Evolutionary conservation across 2,888 invertebrate species (phyloP).

Genomic region (Aporophyla nigra): DNA sequence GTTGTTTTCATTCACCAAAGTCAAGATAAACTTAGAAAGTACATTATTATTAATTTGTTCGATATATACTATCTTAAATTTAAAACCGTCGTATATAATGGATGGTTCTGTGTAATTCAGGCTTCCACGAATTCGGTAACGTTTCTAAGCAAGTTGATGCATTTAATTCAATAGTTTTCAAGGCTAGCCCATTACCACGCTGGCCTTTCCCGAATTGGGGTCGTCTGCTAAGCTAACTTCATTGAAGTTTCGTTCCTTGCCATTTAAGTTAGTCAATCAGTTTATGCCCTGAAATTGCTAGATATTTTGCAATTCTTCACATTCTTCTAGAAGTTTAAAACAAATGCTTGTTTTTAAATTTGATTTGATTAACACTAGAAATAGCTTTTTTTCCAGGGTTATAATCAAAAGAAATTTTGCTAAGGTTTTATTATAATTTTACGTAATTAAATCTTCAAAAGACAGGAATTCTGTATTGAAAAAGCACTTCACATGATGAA

Average conservation of each 20-base stretch:
- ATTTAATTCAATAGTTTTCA: slow-evolving; percentile 30
- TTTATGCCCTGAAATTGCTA: background rate
- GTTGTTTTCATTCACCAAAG: no score
- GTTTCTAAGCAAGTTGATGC: slow-evolving; percentile 9
- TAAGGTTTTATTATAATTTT: background rate
- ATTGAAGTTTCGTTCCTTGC: background rate
- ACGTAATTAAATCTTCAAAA: background rate
- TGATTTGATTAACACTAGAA: no score
- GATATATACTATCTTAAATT: no score
- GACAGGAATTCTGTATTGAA: background rate
- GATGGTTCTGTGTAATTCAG: no score
- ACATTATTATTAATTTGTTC: no score
- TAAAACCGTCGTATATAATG: no score
- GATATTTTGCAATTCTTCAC: background rate
- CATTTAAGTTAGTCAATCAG: slow-evolving; percentile 13
- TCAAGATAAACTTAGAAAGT: no score
- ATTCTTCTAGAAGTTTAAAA: background rate
- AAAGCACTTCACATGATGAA: slow-evolving; percentile 81
- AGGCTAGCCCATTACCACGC: background rate
- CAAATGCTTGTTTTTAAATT: no score
- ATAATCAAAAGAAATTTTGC: background rate
- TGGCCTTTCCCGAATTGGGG: slow-evolving; percentile 30
- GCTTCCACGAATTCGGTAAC: background rate
- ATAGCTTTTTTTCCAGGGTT: background rate
- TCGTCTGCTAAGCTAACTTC: slow-evolving; percentile 2